These are phyloP conservation scores for Zonotrichia leucophrys DNA, from an alignment of 2,113 vertebrate species.

Conservation along the genomic window DNA sequence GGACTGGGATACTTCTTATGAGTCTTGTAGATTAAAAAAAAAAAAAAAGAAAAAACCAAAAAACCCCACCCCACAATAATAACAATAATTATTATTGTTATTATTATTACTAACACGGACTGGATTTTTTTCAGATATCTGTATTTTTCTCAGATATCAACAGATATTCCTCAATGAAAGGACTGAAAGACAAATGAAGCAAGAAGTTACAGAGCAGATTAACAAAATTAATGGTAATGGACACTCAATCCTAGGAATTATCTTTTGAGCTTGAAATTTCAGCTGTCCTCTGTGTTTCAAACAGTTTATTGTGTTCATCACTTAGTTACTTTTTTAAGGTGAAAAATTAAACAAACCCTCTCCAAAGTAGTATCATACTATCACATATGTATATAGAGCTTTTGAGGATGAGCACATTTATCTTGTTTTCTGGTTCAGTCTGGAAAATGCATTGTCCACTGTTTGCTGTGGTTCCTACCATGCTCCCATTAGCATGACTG, in stretches of 20 bases:
- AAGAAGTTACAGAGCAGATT: background rate
- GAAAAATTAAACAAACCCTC: background rate
- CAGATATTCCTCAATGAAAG: background rate
- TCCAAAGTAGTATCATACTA: background rate
- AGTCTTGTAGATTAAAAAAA: background rate
- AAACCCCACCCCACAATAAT: too few species aligned
- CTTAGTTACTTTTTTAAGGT: background rate
- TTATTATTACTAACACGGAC: background rate
- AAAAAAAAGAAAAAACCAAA: too few species aligned
- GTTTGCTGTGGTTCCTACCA: background rate
- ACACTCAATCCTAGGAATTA: background rate
- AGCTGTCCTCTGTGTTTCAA: background rate
- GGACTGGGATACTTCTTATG: background rate
- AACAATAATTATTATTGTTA: background rate
- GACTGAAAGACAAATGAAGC: background rate
- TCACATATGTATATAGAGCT: background rate
- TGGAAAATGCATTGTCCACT: background rate
- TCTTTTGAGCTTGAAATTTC: background rate
- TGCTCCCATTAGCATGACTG: background rate
- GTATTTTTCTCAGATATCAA: background rate
- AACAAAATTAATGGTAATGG: background rate
- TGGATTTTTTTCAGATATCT: background rate
- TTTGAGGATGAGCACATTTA: background rate
- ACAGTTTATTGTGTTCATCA: background rate
- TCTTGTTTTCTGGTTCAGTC: background rate